A percentile compares a stretch with the other conserved stretches of the same genome.
These are phyloP conservation scores for Melikaiella ostensackeni DNA, from an alignment of 2,888 invertebrate genomes.

Conservation along the genomic window DNA sequence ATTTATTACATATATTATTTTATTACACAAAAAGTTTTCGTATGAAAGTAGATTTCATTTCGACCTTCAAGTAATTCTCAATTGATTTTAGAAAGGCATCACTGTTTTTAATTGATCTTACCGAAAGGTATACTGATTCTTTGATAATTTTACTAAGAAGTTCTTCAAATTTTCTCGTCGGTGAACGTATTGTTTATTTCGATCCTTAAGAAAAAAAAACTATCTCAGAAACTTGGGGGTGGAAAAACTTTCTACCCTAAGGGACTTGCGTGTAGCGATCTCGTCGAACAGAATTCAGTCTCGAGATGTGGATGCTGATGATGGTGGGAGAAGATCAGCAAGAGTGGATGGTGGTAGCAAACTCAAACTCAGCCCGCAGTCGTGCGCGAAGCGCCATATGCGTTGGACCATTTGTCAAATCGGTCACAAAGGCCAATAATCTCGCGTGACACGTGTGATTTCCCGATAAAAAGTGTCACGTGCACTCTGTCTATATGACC, in stretches of 20 bases:
- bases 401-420: conserved; percentile 68
- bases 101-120: too few relatives aligned
- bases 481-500: conserved; percentile 48
- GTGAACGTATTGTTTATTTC: too few relatives aligned
- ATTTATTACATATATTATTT: too few relatives aligned
- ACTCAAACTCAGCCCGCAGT: conserved; percentile 65
- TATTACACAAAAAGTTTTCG: too few relatives aligned
- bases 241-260: not conserved
- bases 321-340: conserved; percentile 65
- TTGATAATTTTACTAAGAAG: too few relatives aligned
- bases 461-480: conserved; percentile 66
- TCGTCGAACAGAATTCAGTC: not conserved
- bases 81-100: too few relatives aligned
- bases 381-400: conserved; percentile 73
- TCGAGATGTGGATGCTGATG: conserved; percentile 30
- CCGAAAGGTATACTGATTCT: too few relatives aligned
- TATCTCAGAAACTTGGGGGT: not conserved
- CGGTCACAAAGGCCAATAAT: conserved; percentile 65
- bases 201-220: not conserved
- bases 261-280: conserved; percentile 28
- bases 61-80: too few relatives aligned
- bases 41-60: too few relatives aligned
- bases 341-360: conserved; percentile 60
- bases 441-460: conserved; percentile 67
- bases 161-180: too few relatives aligned